Evolutionary conservation across 2,113 vertebrate species (phyloP).

Genomic region (Leptobrachium leishanense): DNA sequence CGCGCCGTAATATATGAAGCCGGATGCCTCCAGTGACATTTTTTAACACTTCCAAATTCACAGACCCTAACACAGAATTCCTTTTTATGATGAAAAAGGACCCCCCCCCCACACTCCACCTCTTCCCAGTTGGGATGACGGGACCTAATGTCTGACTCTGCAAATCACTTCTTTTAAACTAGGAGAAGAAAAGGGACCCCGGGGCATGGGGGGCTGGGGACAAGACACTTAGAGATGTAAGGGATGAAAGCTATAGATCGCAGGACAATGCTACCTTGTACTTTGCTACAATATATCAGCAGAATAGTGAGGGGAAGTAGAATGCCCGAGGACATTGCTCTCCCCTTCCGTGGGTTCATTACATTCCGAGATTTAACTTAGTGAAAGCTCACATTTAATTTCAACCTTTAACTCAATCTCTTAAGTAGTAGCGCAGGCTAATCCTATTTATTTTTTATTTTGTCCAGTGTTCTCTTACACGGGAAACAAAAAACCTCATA

Average conservation of each 20-base stretch:
- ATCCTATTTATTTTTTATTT: background rate
- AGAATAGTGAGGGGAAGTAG: constrained; percentile 20
- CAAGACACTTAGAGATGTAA: constrained; percentile 22
- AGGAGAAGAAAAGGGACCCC: constrained; percentile 22
- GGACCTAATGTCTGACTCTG: constrained; percentile 39
- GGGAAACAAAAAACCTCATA: background rate
- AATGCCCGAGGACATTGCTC: constrained; percentile 23
- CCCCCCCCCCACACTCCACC: background rate
- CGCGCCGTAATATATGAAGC: background rate
- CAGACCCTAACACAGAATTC: constrained; percentile 23
- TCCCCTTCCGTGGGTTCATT: constrained; percentile 34
- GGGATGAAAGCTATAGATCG: constrained; percentile 37
- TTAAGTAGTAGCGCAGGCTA: background rate
- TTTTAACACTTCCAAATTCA: constrained; percentile 15
- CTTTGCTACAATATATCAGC: constrained; percentile 42
- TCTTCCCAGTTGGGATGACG: constrained; percentile 5
- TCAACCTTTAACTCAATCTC: constrained; percentile 24
- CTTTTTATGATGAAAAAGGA: constrained; percentile 7
- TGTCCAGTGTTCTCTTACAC: background rate
- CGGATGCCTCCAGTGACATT: background rate
- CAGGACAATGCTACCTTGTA: constrained; percentile 47
- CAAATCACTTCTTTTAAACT: constrained; percentile 44
- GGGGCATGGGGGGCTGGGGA: constrained; percentile 41
- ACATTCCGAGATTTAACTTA: constrained; percentile 34
- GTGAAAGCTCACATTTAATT: constrained; percentile 27